Percentiles rank a stretch among this genome's conserved stretches.
These are phyloP conservation scores for Sparus aurata DNA, from an alignment of 2,797 vertebrate genomes.

Conservation along the genomic window DNA sequence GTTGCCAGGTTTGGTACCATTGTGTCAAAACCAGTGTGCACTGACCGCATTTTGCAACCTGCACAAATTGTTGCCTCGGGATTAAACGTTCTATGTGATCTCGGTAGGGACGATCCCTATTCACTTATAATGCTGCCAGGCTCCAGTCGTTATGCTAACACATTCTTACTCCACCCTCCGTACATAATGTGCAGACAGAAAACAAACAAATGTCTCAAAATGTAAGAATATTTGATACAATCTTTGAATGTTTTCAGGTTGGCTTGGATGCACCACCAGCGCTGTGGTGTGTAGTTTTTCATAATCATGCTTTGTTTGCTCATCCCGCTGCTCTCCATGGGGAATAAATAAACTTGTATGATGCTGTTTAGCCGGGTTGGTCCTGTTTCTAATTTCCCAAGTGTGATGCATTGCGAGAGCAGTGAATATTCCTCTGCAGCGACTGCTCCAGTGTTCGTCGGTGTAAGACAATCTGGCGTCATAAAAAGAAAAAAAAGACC, in stretches of 20 bases:
- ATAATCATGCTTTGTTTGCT: conserved; percentile 2
- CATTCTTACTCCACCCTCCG: background rate
- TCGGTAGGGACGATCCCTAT: background rate
- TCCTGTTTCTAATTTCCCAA: conserved; percentile 18
- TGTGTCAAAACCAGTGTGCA: background rate
- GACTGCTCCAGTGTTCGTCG: conserved; percentile 18
- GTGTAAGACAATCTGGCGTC: conserved; percentile 11
- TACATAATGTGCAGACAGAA: background rate
- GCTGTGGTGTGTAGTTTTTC: background rate
- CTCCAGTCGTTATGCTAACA: too few relatives aligned
- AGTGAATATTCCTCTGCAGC: conserved; percentile 21
- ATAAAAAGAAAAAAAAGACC: conserved; percentile 6
- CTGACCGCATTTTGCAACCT: background rate
- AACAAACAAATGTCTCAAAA: background rate
- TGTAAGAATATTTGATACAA: background rate
- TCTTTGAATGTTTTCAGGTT: background rate
- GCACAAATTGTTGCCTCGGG: background rate
- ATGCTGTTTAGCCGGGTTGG: conserved; percentile 15
- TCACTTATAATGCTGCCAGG: background rate
- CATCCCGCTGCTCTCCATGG: conserved; percentile 18
- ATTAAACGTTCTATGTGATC: background rate
- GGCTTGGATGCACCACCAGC: background rate
- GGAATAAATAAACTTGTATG: conserved; percentile 30
- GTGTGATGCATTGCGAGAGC: conserved; percentile 22
- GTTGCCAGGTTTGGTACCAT: background rate